Evolutionary conservation across 2,888 invertebrate genomes (phyloP).

Genomic region (Arrhopalites spinosus): DNA sequence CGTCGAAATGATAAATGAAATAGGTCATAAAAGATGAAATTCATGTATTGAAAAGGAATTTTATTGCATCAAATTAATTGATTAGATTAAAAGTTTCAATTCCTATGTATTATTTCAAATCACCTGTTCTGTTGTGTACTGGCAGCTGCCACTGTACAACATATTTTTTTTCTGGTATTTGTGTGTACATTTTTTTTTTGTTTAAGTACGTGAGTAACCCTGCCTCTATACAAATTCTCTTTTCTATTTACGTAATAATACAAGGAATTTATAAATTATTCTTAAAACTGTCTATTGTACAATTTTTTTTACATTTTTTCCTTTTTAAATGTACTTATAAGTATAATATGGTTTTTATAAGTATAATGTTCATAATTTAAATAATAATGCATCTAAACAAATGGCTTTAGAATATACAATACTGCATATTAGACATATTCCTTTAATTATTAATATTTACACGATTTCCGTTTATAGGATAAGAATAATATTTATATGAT

Average conservation of each 20-base stretch:
- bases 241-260: neutral
- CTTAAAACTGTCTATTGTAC: neutral
- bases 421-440: neutral
- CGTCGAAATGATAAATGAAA: too few species aligned
- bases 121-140: neutral
- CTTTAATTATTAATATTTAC: neutral
- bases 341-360: neutral
- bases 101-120: neutral
- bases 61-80: conserved; percentile 31
- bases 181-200: too few species aligned
- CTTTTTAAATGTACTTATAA: neutral
- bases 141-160: too few species aligned
- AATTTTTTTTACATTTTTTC: neutral
- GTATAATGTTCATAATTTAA: neutral
- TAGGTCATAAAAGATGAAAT: too few species aligned
- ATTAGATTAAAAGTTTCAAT: conserved; percentile 3
- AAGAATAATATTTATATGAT: neutral
- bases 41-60: conserved; percentile 15
- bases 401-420: too few species aligned
- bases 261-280: too few species aligned
- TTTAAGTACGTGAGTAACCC: too few species aligned
- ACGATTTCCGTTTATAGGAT: too few species aligned
- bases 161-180: too few species aligned
- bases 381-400: too few species aligned
- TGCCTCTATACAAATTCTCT: too few species aligned